A percentile compares a stretch with the other conserved stretches of the same genome.
These are phyloP conservation scores for Tragelaphus strepsiceros DNA, from an alignment of 2,113 vertebrate genomes.

Conservation along the genomic window DNA sequence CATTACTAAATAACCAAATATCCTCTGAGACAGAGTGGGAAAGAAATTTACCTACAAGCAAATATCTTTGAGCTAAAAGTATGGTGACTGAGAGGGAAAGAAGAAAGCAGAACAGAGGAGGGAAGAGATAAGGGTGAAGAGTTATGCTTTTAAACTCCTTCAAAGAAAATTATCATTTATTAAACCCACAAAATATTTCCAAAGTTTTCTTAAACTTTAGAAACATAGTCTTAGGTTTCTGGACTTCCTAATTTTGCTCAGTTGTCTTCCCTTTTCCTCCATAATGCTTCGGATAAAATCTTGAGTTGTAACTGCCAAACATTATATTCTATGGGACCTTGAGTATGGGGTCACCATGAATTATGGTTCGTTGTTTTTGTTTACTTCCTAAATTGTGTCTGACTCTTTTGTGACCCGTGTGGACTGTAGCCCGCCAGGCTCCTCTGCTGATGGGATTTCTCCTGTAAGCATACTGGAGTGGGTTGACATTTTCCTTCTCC, in stretches of 20 bases:
- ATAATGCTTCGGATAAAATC: conserved; percentile 57
- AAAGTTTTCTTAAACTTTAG: neutral
- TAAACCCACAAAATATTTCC: neutral
- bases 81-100: neutral
- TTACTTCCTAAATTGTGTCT: neutral
- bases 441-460: neutral
- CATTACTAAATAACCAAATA: neutral
- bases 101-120: neutral
- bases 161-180: neutral
- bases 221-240: conserved; percentile 57
- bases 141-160: neutral
- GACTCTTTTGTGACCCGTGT: neutral
- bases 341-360: neutral
- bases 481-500: neutral
- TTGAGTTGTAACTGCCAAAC: neutral
- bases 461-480: neutral
- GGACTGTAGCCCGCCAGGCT: neutral
- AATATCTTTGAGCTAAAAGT: neutral
- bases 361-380: neutral
- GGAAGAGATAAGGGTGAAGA: neutral
- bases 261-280: conserved; percentile 48
- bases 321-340: neutral
- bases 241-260: conserved; percentile 48
- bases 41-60: neutral
- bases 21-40: neutral